phyloP scores from a whole-genome alignment of 2,113 vertebrate genomes.

The Myanophis thanlyinensis region DNA sequence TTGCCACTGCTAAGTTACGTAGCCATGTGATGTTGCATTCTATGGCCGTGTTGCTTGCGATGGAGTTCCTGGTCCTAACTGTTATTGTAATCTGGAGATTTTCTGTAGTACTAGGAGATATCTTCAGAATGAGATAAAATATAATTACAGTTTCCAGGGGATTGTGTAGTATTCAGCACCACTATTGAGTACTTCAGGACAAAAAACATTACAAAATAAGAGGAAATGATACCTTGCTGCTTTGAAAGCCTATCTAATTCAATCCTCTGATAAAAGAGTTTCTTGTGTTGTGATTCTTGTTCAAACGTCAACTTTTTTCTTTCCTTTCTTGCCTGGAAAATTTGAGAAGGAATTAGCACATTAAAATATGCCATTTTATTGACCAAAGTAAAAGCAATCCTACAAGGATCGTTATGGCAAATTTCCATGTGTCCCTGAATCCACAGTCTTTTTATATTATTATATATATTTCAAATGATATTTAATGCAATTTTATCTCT shows the following conservation, averaged over 20 bases:
- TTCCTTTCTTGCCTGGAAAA: conserved; percentile 87
- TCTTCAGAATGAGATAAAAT: conserved; percentile 10
- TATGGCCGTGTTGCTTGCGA: background rate
- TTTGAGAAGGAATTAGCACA: conserved; percentile 43
- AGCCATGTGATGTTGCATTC: background rate
- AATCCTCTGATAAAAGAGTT: conserved; percentile 87
- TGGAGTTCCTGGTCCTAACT: background rate
- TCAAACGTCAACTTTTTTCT: conserved; percentile 84
- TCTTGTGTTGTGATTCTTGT: conserved; percentile 81
- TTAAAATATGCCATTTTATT: conserved; percentile 36
- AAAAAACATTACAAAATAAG: background rate
- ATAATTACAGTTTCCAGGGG: background rate
- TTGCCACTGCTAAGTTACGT: background rate
- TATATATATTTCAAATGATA: background rate
- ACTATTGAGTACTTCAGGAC: background rate
- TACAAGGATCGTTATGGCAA: background rate
- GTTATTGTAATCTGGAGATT: background rate
- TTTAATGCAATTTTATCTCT: background rate
- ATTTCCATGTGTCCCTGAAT: background rate
- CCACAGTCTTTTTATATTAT: background rate
- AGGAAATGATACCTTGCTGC: conserved; percentile 83
- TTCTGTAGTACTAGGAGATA: background rate
- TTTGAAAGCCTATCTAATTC: conserved; percentile 91
- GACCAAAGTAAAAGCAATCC: conserved; percentile 3
- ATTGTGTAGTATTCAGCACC: background rate